Evolutionary conservation across 2,888 invertebrate species (phyloP).

Genomic region (Caenorhabditis sulstoni): DNA sequence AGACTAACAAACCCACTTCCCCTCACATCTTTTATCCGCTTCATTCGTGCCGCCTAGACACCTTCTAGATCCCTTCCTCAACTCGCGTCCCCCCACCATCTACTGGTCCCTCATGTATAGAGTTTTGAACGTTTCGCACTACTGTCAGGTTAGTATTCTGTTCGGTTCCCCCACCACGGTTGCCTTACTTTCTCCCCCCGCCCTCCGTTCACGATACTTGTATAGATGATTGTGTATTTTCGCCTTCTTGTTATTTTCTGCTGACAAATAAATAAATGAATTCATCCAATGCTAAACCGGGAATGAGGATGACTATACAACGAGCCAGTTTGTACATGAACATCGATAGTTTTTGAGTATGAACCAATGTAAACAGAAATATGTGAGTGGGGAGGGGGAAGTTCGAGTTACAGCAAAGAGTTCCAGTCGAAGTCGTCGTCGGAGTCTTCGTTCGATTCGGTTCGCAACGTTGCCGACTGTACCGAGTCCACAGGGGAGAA

Average conservation of each 20-base stretch:
- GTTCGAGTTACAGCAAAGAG: slow-evolving; percentile 34
- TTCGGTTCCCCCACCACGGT: slow-evolving; percentile 38
- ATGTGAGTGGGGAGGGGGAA: slow-evolving; percentile 20
- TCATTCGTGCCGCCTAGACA: slow-evolving; percentile 38
- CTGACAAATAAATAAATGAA: no score
- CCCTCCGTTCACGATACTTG: slow-evolving; percentile 19
- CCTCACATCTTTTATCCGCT: slow-evolving; percentile 34
- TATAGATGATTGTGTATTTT: slow-evolving; percentile 35
- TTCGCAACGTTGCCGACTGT: not conserved
- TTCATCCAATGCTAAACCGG: no score
- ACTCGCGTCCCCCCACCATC: not conserved
- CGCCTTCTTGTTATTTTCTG: not conserved
- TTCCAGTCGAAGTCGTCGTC: slow-evolving; percentile 71
- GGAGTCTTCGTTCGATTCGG: slow-evolving; percentile 34
- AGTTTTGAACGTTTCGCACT: slow-evolving; percentile 7
- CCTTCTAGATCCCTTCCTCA: slow-evolving; percentile 25
- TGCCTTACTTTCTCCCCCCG: slow-evolving; percentile 8
- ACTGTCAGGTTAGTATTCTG: slow-evolving; percentile 29
- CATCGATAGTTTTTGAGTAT: not conserved
- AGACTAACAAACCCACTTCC: slow-evolving; percentile 44
- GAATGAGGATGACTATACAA: not conserved
- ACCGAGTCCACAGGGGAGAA: slow-evolving; percentile 35
- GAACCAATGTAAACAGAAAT: slow-evolving; percentile 8
- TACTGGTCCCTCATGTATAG: slow-evolving; percentile 35
- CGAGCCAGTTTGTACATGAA: not conserved